These are phyloP conservation scores for Ciconia stormi DNA, from an alignment of 2,113 vertebrate species.

Conservation along the genomic window DNA sequence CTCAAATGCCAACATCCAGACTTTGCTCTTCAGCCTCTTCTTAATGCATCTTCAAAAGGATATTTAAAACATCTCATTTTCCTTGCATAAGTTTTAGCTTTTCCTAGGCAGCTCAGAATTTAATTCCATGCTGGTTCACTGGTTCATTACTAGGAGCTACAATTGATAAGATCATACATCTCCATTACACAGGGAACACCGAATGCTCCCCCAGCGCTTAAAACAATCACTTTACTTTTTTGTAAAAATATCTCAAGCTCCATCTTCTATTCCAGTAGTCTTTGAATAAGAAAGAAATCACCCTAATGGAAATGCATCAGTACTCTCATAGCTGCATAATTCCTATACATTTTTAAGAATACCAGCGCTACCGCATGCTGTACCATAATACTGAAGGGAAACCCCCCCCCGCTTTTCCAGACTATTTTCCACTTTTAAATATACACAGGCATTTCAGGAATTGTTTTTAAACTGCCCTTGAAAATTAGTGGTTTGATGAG, in stretches of 20 bases:
- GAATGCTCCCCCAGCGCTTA: background rate
- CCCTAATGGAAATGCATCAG: background rate
- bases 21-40: background rate
- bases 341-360: background rate
- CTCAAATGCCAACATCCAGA: background rate
- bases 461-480: background rate
- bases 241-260: background rate
- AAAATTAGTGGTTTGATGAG: background rate
- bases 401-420: background rate
- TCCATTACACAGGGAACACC: background rate
- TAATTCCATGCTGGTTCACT: background rate
- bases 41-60: background rate
- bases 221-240: background rate
- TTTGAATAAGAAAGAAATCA: background rate
- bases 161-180: slow-evolving; percentile 22
- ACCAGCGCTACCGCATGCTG: background rate
- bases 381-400: background rate
- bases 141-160: background rate
- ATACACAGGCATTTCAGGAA: background rate
- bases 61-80: background rate
- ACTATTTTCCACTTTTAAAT: background rate
- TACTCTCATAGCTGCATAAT: background rate
- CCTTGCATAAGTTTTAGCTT: background rate
- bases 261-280: background rate
- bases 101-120: background rate